Evolutionary conservation across 1,140 invertebrate species (phyloP), one percentile per base, ranked within the genome.

Genomic region (Cecropterus lyciades): DNA sequence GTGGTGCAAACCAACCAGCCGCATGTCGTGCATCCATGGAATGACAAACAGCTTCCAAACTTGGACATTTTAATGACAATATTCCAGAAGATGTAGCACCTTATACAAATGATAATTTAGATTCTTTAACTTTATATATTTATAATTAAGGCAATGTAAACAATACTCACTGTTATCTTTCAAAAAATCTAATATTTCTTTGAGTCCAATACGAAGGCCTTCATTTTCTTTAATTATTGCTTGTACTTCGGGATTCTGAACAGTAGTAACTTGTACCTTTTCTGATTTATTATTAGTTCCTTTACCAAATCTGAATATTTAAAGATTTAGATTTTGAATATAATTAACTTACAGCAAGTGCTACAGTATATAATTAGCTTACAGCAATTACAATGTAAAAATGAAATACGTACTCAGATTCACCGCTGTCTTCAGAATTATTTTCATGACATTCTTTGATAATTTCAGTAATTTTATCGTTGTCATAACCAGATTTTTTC

Each of bases 1-100:
- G 95, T 13, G 95, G 95, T 73, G 96, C 95, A 80, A 96, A 96
- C 95, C 95, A 96, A 7, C 95, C 95, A 40, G 95, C 94, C 11
- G 95, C 85, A 79, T 95, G 95, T 40, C 95, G 92, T 0, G 94
- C 93, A 76, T 96, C 95, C 83, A 96, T 92, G 37, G 94, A 94
- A 72, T 79, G 76, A 73, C 87, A 77, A 30, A 89, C 40, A 20
- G 72, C 74, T 74, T 91, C 87, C 63, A 89, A 77, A 62, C 81
- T 85, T 15, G 84, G 82, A 68, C 87, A 88, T 68, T 85, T 56
- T 33, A 89, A 59, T 40, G 80, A 69, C 62, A 88, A 66, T 40
- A 85, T 60, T 27, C 86, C 89, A 27, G 87, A 84, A 14, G 79
- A 75, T n/a, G 81, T 84, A 14, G 68, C 77, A 72, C 84, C 88